Evolutionary conservation across 2,113 vertebrate genomes (phyloP).

Genomic region (Actenoides lindsayi): DNA sequence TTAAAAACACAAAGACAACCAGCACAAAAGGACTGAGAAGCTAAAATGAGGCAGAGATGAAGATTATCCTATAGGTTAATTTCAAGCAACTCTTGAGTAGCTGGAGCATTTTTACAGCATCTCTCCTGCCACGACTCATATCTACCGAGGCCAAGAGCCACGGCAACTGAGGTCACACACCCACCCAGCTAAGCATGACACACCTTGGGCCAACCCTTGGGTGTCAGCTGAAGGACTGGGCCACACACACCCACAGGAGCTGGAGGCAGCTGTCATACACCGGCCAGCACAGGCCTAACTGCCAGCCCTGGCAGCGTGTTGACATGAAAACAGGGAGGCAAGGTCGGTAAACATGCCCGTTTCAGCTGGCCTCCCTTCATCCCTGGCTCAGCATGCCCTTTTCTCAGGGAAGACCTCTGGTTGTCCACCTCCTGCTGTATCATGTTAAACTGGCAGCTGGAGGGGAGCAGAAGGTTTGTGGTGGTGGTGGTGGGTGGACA

Average conservation of each 20-base stretch:
- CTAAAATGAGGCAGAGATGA: background rate
- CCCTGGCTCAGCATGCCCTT: rapidly evolving
- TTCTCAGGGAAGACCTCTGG: background rate
- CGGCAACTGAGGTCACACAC: background rate
- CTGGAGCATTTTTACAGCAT: background rate
- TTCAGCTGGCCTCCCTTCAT: background rate
- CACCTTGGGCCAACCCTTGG: rapidly evolving
- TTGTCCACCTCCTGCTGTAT: background rate
- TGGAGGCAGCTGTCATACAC: background rate
- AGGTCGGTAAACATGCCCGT: rapidly evolving
- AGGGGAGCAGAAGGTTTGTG: background rate
- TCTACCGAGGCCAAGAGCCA: rapidly evolving
- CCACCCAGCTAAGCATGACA: rapidly evolving
- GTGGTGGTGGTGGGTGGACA: rapidly evolving
- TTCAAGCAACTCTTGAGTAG: background rate
- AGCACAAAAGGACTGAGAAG: background rate
- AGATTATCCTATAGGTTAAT: background rate
- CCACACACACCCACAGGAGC: rapidly evolving
- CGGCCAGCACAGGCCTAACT: background rate
- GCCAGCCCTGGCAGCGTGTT: rapidly evolving
- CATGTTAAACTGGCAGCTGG: background rate
- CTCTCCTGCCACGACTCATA: rapidly evolving
- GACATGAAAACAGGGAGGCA: constrained; percentile 17
- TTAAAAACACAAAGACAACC: background rate
- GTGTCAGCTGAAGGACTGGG: background rate